A percentile compares a stretch with the other conserved stretches of the same genome.
These are phyloP conservation scores for Acanthurus lineatus DNA, from an alignment of 2,797 vertebrate genomes.

Conservation along the genomic window DNA sequence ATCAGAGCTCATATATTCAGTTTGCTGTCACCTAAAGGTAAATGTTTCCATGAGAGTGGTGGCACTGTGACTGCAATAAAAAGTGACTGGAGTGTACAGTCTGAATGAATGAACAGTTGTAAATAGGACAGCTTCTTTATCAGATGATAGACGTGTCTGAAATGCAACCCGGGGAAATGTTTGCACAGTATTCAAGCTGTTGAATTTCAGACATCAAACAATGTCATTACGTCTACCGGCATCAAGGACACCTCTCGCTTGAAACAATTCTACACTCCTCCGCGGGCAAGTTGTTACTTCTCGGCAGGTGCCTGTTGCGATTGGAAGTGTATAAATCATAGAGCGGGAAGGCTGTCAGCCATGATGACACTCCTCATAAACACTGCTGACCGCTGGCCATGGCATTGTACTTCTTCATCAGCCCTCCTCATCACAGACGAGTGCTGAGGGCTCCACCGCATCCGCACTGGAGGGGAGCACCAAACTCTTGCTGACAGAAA, in stretches of 20 bases:
- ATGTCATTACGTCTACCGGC: conserved; percentile 54
- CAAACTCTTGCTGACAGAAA: conserved; percentile 46
- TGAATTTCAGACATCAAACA: conserved; percentile 58
- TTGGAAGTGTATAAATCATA: conserved; percentile 82
- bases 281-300: conserved; percentile 73
- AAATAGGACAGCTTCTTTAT: conserved; percentile 34
- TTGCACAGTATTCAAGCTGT: conserved; percentile 43
- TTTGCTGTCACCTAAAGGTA: conserved; percentile 5
- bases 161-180: conserved; percentile 38
- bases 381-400: conserved; percentile 80
- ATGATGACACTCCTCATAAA: conserved; percentile 83
- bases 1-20: conserved; percentile 19
- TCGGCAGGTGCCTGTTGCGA: conserved; percentile 72
- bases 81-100: conserved; percentile 20
- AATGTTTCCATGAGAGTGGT: conserved; percentile 8
- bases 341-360: conserved; percentile 72
- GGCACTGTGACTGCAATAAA: conserved; percentile 15
- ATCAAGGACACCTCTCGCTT: conserved; percentile 74
- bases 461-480: conserved; percentile 48
- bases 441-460: conserved; percentile 56
- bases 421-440: conserved; percentile 62
- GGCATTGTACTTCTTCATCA: conserved; percentile 80
- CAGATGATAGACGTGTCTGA: conserved; percentile 39
- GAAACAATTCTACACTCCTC: conserved; percentile 70
- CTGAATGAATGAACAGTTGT: conserved; percentile 1